Conservation (phyloP, 2,113 vertebrate genomes). For the Heterocephalus glaber region DNA sequence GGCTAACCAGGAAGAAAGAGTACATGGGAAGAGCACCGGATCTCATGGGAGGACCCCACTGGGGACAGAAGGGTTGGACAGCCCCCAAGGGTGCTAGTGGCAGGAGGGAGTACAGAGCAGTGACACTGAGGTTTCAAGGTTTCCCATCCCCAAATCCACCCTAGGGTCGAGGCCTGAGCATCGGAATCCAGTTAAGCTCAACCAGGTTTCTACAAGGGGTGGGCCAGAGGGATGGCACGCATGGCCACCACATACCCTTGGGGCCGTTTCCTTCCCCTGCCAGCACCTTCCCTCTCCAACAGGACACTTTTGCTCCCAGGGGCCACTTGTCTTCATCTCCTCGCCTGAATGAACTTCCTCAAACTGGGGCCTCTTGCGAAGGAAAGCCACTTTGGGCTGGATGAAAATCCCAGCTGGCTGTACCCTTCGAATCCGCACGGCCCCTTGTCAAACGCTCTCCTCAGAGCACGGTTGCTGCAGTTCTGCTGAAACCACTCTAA, state of each 20-base stretch:
- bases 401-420: not conserved
- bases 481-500: not conserved
- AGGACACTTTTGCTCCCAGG: not conserved
- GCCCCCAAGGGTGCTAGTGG: rapidly evolving
- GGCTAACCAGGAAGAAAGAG: not conserved
- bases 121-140: rapidly evolving
- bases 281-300: not conserved
- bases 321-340: not conserved
- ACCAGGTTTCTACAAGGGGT: not conserved
- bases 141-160: not conserved
- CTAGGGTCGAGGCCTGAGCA: not conserved
- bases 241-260: too few species aligned
- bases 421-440: not conserved
- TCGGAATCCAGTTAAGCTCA: not conserved
- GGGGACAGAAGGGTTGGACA: not conserved
- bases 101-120: rapidly evolving
- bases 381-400: not conserved
- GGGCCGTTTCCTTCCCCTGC: not conserved
- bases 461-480: not conserved
- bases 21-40: rapidly evolving
- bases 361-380: not conserved
- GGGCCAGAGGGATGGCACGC: rapidly evolving
- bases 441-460: not conserved
- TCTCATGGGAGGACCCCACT: not conserved
- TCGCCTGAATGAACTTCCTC: not conserved